These are phyloP conservation scores for Lucilia sericata DNA, from an alignment of 1,140 invertebrate species.

Conservation along the genomic window DNA sequence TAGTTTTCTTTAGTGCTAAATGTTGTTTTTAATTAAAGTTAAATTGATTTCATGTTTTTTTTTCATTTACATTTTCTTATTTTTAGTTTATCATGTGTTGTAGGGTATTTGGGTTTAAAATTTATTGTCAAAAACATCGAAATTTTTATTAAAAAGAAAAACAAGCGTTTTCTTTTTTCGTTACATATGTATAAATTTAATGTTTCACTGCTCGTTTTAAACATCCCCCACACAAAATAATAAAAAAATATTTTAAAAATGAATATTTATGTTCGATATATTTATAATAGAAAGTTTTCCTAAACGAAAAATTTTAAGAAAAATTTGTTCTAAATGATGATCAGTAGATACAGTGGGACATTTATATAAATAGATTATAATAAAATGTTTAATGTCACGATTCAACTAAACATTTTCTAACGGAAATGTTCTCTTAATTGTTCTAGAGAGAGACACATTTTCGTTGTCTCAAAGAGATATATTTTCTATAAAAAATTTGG, in stretches of 20 bases:
- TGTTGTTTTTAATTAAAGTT: not conserved
- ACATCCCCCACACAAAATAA: slow-evolving; percentile 9
- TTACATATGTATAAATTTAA: slow-evolving; percentile 30
- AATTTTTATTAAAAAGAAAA: not conserved
- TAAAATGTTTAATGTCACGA: too few relatives aligned
- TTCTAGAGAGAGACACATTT: too few relatives aligned
- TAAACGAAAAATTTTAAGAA: not conserved
- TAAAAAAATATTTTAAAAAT: not conserved
- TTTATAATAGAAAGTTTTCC: slow-evolving; percentile 18
- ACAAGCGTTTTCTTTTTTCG: not conserved
- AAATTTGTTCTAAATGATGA: not conserved
- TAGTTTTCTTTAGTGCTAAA: not conserved
- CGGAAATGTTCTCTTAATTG: too few relatives aligned
- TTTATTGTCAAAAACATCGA: not conserved
- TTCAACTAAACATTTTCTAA: too few relatives aligned
- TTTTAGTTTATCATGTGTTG: not conserved
- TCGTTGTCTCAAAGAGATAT: too few relatives aligned
- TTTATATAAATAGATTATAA: too few relatives aligned
- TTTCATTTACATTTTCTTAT: not conserved
- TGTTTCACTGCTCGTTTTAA: slow-evolving; percentile 37
- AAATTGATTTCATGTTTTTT: not conserved
- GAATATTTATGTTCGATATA: not conserved
- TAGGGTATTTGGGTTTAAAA: not conserved
- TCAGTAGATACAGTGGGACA: not conserved
- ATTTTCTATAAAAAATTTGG: too few relatives aligned